Conservation (phyloP, 2,113 vertebrate genomes). For the Bettongia penicillata region DNA sequence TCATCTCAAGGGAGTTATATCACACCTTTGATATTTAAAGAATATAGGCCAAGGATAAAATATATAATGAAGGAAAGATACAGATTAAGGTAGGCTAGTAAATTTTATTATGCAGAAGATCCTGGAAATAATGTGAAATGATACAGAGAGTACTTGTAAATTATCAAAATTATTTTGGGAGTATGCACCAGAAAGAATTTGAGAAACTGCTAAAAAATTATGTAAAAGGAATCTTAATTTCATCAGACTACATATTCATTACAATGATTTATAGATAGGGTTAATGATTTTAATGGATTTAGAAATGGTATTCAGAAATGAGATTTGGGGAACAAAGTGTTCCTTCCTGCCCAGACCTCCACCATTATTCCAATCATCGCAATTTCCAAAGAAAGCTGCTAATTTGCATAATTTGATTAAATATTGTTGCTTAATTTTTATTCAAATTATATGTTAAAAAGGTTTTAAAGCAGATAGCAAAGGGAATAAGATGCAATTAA, state of each 20-base stretch:
- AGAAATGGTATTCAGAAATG: slow-evolving; percentile 44
- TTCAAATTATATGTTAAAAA: slow-evolving; percentile 50
- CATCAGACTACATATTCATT: slow-evolving; percentile 15
- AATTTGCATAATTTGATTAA: slow-evolving; percentile 61
- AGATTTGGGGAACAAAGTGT: slow-evolving; percentile 12
- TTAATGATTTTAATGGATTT: slow-evolving; percentile 49
- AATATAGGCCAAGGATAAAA: slow-evolving; percentile 11
- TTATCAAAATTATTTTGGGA: slow-evolving; percentile 16
- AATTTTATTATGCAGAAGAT: neutral
- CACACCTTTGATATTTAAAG: slow-evolving; percentile 29
- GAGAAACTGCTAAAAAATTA: slow-evolving; percentile 42
- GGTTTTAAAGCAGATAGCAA: slow-evolving; percentile 46
- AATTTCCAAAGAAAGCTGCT: slow-evolving; percentile 59
- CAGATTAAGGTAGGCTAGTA: neutral
- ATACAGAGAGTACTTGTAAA: neutral
- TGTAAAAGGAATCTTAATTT: slow-evolving; percentile 35
- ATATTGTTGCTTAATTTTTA: slow-evolving; percentile 57
- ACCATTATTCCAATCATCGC: slow-evolving; percentile 56
- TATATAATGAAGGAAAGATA: neutral
- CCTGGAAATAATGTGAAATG: neutral
- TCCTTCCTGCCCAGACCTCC: slow-evolving; percentile 37
- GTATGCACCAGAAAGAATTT: slow-evolving; percentile 20
- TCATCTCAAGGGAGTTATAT: neutral
- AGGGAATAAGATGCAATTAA: slow-evolving; percentile 42
- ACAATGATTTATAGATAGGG: slow-evolving; percentile 28